Evolutionary conservation across 2,797 vertebrate genomes (phyloP).

Genomic region (Thalassophryne amazonica): DNA sequence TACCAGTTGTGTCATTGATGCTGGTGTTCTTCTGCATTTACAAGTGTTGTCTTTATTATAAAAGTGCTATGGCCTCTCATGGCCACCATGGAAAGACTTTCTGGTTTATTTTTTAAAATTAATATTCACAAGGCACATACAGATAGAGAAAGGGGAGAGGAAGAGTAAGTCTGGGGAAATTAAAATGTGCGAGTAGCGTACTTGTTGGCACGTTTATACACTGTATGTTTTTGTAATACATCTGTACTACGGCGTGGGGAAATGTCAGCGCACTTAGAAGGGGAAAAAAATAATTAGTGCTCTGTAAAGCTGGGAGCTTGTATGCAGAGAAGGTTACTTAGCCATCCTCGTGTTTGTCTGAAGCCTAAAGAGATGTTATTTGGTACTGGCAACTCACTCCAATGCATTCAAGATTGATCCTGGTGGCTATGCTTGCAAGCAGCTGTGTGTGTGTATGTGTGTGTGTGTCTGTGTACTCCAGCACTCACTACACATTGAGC

Average conservation of each 20-base stretch:
- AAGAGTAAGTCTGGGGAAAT: not conserved
- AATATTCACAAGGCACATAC: not conserved
- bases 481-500: conserved; percentile 33
- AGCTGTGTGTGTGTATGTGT: not conserved
- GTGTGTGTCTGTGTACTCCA: conserved; percentile 2
- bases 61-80: too few relatives aligned
- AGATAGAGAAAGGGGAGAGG: not conserved
- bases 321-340: conserved; percentile 29
- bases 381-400: conserved; percentile 36
- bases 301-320: conserved; percentile 13
- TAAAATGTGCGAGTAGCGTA: not conserved
- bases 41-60: too few relatives aligned
- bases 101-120: too few relatives aligned
- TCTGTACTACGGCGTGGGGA: not conserved
- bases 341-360: conserved; percentile 13
- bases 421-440: conserved; percentile 26
- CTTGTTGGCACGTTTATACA: not conserved
- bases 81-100: too few relatives aligned
- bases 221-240: not conserved
- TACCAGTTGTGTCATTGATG: too few relatives aligned
- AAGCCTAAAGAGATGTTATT: conserved; percentile 43
- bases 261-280: conserved; percentile 20
- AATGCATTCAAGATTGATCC: conserved; percentile 47
- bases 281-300: conserved; percentile 33
- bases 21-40: too few relatives aligned